A percentile compares a stretch with the other conserved stretches of the same genome.
These are phyloP conservation scores for Apogon talboti DNA, from an alignment of 2,797 vertebrate genomes.

Conservation along the genomic window DNA sequence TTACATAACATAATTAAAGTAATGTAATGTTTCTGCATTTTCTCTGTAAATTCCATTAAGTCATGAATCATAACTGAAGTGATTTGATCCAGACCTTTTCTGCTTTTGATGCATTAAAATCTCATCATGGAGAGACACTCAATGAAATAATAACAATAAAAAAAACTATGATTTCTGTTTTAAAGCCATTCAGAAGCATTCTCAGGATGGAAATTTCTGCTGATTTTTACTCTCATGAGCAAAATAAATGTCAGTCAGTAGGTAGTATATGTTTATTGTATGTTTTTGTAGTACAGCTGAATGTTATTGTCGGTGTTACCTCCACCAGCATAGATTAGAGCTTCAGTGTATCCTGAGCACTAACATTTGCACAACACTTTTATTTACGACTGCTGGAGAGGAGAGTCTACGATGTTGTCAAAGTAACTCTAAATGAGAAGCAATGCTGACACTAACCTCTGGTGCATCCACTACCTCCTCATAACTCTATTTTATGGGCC, in stretches of 20 bases:
- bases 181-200: conserved; percentile 1
- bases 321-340: conserved; percentile 24
- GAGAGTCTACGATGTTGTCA: conserved; percentile 76
- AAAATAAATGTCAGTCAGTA: background rate
- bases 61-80: conserved; percentile 30
- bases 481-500: conserved; percentile 81
- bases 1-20: conserved; percentile 22
- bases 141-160: background rate
- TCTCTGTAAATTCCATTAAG: conserved; percentile 29
- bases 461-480: conserved; percentile 72
- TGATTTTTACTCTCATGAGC: conserved; percentile 5
- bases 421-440: conserved; percentile 76
- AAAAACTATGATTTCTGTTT: conserved; percentile 1
- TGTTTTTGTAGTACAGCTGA: conserved; percentile 46
- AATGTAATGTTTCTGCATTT: conserved; percentile 30
- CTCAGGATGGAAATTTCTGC: background rate
- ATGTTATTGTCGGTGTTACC: conserved; percentile 37
- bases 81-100: conserved; percentile 47
- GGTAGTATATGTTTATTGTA: conserved; percentile 40
- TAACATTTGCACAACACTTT: conserved; percentile 42
- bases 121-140: background rate
- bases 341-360: conserved; percentile 45
- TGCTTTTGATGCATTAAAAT: conserved; percentile 10
- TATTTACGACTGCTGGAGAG: conserved; percentile 66
- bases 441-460: conserved; percentile 79